Base-by-base conservation (phyloP, 2,797 vertebrate genomes). In the Eptatretus atami region DNA sequence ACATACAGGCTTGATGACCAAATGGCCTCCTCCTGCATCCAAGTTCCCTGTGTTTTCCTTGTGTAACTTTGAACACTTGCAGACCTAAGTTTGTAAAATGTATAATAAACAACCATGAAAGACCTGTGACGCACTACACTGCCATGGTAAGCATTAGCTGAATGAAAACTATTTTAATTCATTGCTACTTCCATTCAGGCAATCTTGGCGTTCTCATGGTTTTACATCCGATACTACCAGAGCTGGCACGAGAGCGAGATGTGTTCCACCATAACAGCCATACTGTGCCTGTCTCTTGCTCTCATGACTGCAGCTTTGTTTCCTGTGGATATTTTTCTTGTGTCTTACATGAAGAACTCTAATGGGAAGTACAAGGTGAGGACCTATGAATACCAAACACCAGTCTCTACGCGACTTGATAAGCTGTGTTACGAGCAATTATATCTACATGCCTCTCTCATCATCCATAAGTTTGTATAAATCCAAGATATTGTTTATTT, bases 311-410 rank as follows among this genome's bases (percentile, higher is more conserved):
- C 92, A 14, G 88, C 92, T 0, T 82, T 98, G 13, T 75, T 95
- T 53, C 90, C 90, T 1, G 87, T 98, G 75, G 92, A 98, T 69
- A 98, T 96, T 73, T 96, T 98, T 70, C 76, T 98, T 63, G 90
- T 96, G 70, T 98, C 92, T 0, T 96, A 86, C 68, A 88, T 93
- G 85, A 98, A 98, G 75, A 78, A 83, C 70, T 77, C 76, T 68
- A 90, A 93, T 70, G 88, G 90, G 25, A 93, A 87, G 64, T 96
- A 88, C 74, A 94, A 95, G 86, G 90, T 86, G 13, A 24, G 60
- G 44, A 11, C 63, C 55, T 31, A 44, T 44, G 31, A 44, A 44
- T 8, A 44, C 31, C 31, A 44, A 44, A 44, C 31, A 44, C 4
- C 31, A 44, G 19, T 19, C 19, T 19, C 19, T 60, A 60, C 55